phyloP scores from a whole-genome alignment of 2,797 vertebrate genomes.

The Chaetophractus vellerosus region DNA sequence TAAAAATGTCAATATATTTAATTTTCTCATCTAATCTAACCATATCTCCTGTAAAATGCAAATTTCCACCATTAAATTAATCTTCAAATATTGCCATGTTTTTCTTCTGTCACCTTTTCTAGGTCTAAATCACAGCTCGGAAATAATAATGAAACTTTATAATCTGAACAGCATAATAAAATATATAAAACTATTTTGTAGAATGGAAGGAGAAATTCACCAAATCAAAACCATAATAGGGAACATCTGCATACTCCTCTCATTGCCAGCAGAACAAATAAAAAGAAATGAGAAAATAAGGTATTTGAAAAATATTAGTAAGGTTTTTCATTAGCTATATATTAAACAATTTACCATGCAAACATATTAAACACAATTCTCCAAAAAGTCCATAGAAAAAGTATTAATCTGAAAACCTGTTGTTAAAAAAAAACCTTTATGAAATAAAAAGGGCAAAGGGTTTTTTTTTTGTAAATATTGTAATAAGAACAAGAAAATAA shows the following conservation, averaged over 20 bases:
- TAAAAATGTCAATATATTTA: too few relatives aligned
- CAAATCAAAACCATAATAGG: not conserved
- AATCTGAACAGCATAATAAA: too few relatives aligned
- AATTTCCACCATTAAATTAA: too few relatives aligned
- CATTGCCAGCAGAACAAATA: not conserved
- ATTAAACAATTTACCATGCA: not conserved
- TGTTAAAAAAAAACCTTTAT: too few relatives aligned
- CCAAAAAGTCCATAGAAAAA: not conserved
- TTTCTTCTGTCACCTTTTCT: too few relatives aligned
- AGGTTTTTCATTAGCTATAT: not conserved
- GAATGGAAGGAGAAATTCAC: too few relatives aligned
- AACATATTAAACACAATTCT: not conserved
- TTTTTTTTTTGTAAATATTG: not conserved
- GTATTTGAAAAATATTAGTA: not conserved
- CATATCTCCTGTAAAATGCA: too few relatives aligned
- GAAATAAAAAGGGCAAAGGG: not conserved
- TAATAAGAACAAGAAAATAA: not conserved
- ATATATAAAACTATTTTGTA: too few relatives aligned
- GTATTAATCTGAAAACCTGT: not conserved
- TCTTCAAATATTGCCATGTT: too few relatives aligned
- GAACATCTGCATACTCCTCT: not conserved
- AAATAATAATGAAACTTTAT: too few relatives aligned
- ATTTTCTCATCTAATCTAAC: too few relatives aligned
- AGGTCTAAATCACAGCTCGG: too few relatives aligned
- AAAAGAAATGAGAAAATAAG: not conserved